phyloP scores from a whole-genome alignment of 2,797 vertebrate genomes.

The Falco naumanni region DNA sequence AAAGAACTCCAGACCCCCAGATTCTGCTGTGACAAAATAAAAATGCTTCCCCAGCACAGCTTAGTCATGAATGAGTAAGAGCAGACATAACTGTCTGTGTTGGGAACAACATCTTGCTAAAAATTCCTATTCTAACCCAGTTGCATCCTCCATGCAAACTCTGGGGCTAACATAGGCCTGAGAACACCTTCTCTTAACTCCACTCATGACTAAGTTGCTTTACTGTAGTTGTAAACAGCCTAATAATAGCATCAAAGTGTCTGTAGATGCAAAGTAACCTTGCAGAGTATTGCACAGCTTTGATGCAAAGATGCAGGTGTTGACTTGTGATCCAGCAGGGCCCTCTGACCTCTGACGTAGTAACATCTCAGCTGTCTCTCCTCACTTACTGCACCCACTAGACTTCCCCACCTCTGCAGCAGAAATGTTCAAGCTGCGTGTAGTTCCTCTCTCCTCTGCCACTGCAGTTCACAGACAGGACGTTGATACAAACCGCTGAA shows the following conservation, averaged over 20 bases:
- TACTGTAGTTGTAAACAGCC: background rate
- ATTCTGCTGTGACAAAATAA: background rate
- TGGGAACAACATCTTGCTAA: background rate
- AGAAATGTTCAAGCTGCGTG: background rate
- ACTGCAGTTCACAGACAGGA: background rate
- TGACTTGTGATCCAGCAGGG: background rate
- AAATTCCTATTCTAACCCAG: background rate
- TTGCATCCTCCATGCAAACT: slow-evolving; percentile 16
- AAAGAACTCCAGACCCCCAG: background rate
- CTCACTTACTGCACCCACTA: background rate
- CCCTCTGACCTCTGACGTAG: background rate
- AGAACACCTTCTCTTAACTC: background rate
- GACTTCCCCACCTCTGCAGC: background rate
- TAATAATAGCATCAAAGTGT: slow-evolving; percentile 1
- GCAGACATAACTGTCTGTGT: background rate
- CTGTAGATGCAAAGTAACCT: slow-evolving; percentile 22
- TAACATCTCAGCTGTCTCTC: background rate
- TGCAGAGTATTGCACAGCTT: background rate
- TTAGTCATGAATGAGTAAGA: background rate
- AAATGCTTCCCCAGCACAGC: background rate
- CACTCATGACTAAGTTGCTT: background rate
- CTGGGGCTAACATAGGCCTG: background rate
- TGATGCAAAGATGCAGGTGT: background rate
- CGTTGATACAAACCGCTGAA: background rate
- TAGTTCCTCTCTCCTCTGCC: background rate